Evolutionary conservation across 2,888 invertebrate genomes (phyloP), one percentile per base, ranked within the genome.

Genomic region (Parasteatoda lunata): DNA sequence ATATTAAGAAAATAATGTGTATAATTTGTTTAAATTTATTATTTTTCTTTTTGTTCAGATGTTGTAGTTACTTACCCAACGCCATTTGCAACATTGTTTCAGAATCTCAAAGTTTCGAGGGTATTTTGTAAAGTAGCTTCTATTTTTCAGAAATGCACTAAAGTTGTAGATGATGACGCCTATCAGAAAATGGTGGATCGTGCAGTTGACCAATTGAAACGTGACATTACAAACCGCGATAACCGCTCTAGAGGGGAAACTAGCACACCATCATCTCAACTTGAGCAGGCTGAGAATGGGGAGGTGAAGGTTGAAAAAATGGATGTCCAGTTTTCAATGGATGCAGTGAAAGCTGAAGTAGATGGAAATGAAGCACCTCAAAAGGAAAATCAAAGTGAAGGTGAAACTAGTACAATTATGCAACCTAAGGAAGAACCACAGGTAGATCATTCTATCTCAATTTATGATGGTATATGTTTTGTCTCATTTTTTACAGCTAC

Each of bases 151-250:
- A 89, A 90, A 82, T 97, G 97, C 92, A 96, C 96, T 91, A 96
- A 96, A 73, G 97, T 97, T 0, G 97, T 97, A 3, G 97, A 97
- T 91, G 97, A 98, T n/a, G 97, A 97, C 0, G 95, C 96, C 68
- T 98, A 98, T 92, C 94, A 95, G 89, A 95, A 95, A 89, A 96
- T 98, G 96, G 97, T 98, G 13, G 96, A 97, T 4, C 91, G 91
- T 82, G 92, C 92, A 5, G 90, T 91, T 30, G 92, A 92, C 49
- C 92, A 92, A 54, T 78, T 92, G 77, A 90, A 90, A 66, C 88
- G 89, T 59, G 90, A 90, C 48, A 78, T 77, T 45, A 69, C 69
- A 51, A 64, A 71, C 15, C 71, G 82, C n/a, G 89, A 89, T 45
- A 79, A 84, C 4, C 83, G 80, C 6, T 72, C 82, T n/a, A 88